Conservation (phyloP, 2,888 invertebrate species). For the Sesia bembeciformis region DNA sequence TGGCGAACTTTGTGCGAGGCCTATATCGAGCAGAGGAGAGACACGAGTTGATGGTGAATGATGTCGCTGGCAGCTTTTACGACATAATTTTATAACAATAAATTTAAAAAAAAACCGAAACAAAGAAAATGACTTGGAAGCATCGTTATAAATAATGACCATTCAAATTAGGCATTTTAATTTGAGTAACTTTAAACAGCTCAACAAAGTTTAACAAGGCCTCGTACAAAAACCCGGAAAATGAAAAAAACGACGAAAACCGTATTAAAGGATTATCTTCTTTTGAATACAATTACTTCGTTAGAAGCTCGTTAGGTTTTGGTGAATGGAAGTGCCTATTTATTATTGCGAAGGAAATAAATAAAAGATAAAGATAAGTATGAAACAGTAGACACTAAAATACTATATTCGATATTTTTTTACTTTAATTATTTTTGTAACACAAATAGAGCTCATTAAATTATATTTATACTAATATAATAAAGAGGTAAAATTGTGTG, state of each 20-base stretch:
- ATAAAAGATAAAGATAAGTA: no score
- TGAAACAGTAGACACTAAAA: no score
- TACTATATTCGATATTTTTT: no score
- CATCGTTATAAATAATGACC: slow-evolving; percentile 8
- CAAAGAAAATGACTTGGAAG: slow-evolving; percentile 3
- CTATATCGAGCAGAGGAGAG: no score
- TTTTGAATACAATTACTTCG: neutral
- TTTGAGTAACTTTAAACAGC: neutral
- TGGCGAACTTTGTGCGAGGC: no score
- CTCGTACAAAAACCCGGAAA: slow-evolving; percentile 1
- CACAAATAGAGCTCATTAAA: no score
- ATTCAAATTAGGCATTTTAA: slow-evolving; percentile 8
- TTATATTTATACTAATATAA: no score
- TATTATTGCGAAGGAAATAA: no score
- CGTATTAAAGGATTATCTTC: neutral
- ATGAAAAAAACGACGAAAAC: neutral
- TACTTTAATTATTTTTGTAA: no score
- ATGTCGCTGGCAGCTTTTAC: no score
- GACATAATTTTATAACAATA: neutral
- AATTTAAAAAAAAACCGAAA: slow-evolving; percentile 1
- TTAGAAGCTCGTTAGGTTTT: neutral
- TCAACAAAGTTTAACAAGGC: slow-evolving; percentile 3
- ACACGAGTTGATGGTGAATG: no score
- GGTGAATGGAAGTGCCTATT: neutral
- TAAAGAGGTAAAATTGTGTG: no score